These are phyloP conservation scores for Delichon dasypus DNA, from an alignment of 2,797 vertebrate species.

Conservation along the genomic window DNA sequence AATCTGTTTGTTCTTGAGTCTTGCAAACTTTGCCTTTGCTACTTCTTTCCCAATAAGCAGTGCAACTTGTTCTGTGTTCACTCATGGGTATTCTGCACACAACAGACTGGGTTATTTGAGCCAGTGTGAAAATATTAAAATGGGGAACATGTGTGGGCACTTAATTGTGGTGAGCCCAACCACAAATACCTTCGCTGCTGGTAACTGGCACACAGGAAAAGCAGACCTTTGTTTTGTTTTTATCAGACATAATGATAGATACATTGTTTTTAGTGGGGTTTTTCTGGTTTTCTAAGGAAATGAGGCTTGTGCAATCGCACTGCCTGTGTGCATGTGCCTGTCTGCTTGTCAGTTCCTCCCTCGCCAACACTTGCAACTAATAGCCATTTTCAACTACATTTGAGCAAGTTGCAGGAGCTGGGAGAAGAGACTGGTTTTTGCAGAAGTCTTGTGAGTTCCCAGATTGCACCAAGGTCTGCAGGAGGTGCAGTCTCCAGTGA, in stretches of 20 bases:
- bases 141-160: slow-evolving; percentile 61
- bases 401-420: rapidly evolving
- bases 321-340: slow-evolving; percentile 26
- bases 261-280: slow-evolving; percentile 43
- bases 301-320: slow-evolving; percentile 27
- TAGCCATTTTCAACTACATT: neutral
- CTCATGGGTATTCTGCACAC: slow-evolving; percentile 36
- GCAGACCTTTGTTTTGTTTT: slow-evolving; percentile 60
- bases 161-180: slow-evolving; percentile 51
- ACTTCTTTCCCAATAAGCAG: slow-evolving; percentile 61
- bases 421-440: neutral
- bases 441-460: neutral
- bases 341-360: slow-evolving; percentile 16
- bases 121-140: slow-evolving; percentile 63
- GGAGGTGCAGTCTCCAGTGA: neutral
- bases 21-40: slow-evolving; percentile 61
- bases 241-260: slow-evolving; percentile 50
- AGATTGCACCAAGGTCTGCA: neutral
- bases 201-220: slow-evolving; percentile 51
- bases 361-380: neutral
- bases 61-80: slow-evolving; percentile 41
- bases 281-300: slow-evolving; percentile 69
- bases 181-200: slow-evolving; percentile 52
- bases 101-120: slow-evolving; percentile 11
- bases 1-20: slow-evolving; percentile 64